Evolutionary conservation across 2,113 vertebrate species (phyloP), one percentile per base, ranked within the genome.

Genomic region (Agapornis roseicollis): DNA sequence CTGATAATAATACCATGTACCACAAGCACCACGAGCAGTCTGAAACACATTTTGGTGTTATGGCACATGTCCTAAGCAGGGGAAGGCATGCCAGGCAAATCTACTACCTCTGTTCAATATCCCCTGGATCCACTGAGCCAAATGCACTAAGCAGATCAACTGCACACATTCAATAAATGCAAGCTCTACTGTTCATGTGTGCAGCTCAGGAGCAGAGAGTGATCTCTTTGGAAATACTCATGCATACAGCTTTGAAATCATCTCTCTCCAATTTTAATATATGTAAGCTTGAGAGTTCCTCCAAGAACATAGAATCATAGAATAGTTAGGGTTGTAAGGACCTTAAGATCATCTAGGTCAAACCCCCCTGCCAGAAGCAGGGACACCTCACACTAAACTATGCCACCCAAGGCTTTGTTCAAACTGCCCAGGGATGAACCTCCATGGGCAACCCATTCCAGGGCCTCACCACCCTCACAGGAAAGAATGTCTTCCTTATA

Each of bases 181-280:
- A 70, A n/a, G 73, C 65, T 35, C 65, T 27, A 7, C 64, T 60
- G 9, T 4, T 41, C 39, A 8, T 1, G 0, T 3, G 17, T 6
- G 56, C 73, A 58, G 77, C 65, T 73, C 55, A 56, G 78, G 25
- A 80, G 39, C 58, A 64, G 27, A 28, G 9, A 29, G 55, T 13
- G 17, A 65, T 50, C 71, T 72, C 7, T 2, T 20, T 17, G 29
- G 13, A 61, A 88, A 70, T 5, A 39, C 16, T 58, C 50, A 41
- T 0, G 6, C 31, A 52, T 13, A 35, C 14, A 52, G 41, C n/a
- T 85, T 64, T 44, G 44, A 82, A 92, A 87, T 47, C 5, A 35
- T 15, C 10, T 64, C 63, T 49, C 37, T 41, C 22, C 25, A 25
- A 41, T 74, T 92, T 68, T 76, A 71, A 72, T 61, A 47, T 1